Conservation (phyloP, 2,888 invertebrate genomes). For the Amphimallon solstitiale region DNA sequence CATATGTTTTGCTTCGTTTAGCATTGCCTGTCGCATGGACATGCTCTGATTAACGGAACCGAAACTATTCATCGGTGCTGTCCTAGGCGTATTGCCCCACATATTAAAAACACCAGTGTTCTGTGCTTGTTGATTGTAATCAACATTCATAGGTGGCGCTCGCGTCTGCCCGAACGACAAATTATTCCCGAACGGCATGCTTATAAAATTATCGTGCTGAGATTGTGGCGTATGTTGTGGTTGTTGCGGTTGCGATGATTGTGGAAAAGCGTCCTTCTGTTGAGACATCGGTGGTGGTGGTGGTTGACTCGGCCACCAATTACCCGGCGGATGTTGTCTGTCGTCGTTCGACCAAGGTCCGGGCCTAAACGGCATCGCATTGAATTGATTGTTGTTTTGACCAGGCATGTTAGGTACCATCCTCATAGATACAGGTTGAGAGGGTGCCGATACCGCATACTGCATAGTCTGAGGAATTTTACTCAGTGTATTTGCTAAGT, state of each 20-base stretch:
- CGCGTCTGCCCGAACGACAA: conserved; percentile 34
- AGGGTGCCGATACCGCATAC: conserved; percentile 40
- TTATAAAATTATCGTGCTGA: conserved; percentile 41
- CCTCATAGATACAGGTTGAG: conserved; percentile 21
- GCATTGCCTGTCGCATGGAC: conserved; percentile 60
- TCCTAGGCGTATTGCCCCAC: conserved; percentile 47
- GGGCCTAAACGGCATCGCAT: background rate
- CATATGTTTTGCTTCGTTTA: conserved; percentile 58
- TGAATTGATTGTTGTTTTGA: conserved; percentile 21
- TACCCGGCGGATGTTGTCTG: conserved; percentile 43
- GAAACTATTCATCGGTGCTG: conserved; percentile 27
- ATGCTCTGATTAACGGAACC: conserved; percentile 47
- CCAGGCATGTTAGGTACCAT: conserved; percentile 23
- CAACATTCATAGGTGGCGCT: conserved; percentile 37
- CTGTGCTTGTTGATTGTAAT: conserved; percentile 40
- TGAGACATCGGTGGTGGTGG: conserved; percentile 18
- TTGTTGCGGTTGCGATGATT: conserved; percentile 35
- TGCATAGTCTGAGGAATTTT: conserved; percentile 41
- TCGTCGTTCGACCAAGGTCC: conserved; percentile 46
- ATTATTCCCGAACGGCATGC: conserved; percentile 39
- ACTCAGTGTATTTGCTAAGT: conserved; percentile 38
- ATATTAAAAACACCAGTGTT: conserved; percentile 50
- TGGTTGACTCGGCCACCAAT: conserved; percentile 48
- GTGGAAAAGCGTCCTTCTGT: conserved; percentile 34
- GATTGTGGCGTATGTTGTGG: background rate